phyloP scores from a whole-genome alignment of 2,113 vertebrate species.

The Scolopax mira region DNA sequence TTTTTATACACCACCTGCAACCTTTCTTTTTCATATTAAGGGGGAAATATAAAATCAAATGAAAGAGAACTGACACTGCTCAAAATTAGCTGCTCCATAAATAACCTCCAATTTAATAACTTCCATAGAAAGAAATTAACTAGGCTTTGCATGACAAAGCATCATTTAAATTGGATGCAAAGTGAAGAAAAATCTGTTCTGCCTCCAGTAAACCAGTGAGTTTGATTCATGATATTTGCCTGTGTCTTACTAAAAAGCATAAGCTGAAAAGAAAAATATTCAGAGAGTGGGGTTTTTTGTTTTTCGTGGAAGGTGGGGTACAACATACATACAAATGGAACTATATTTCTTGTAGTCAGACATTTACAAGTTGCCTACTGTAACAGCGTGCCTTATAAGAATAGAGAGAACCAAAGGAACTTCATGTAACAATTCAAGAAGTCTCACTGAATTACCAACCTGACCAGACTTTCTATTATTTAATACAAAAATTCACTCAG shows the following conservation, averaged over 20 bases:
- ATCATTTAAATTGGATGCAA: not conserved
- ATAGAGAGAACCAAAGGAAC: not conserved
- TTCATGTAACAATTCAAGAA: not conserved
- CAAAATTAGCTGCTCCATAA: not conserved
- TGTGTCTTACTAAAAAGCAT: not conserved
- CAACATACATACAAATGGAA: not conserved
- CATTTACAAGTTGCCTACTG: not conserved
- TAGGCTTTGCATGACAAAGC: not conserved
- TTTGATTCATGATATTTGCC: not conserved
- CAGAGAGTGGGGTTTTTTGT: accelerated
- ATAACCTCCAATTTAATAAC: not conserved
- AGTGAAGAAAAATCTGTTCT: not conserved
- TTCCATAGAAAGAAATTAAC: not conserved
- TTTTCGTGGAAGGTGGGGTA: accelerated
- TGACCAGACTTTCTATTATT: not conserved
- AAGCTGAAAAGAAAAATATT: not conserved
- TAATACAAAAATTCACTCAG: not conserved
- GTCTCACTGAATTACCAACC: not conserved
- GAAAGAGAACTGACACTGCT: not conserved
- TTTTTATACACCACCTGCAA: not conserved
- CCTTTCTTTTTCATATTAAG: not conserved
- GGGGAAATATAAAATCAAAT: not conserved
- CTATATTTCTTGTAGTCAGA: not conserved
- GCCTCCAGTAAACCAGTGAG: not conserved
- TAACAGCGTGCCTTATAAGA: not conserved